These are phyloP conservation scores for Ardeotis arabs DNA, from an alignment of 2,113 vertebrate species.

Conservation along the genomic window DNA sequence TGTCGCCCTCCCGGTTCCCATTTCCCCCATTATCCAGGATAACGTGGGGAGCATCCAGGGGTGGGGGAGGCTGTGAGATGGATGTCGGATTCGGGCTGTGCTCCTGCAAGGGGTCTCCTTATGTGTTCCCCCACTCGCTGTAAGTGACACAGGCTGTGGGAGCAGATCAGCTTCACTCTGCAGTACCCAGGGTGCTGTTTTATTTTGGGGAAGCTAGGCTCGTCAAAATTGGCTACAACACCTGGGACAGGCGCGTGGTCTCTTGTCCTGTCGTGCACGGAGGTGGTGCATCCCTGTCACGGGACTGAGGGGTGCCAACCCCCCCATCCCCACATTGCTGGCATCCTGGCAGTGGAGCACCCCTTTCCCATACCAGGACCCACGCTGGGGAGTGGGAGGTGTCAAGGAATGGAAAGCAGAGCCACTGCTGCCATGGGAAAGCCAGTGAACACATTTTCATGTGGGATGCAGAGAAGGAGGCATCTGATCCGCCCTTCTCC, in stretches of 20 bases:
- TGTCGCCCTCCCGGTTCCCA: accelerated
- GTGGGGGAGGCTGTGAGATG: background rate
- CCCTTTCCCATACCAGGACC: background rate
- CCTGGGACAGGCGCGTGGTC: accelerated
- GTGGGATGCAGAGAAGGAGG: background rate
- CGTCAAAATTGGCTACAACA: background rate
- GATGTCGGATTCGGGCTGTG: background rate
- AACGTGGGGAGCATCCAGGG: accelerated
- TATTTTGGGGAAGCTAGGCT: background rate
- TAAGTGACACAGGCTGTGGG: background rate
- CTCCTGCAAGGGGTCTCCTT: accelerated
- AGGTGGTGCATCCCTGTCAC: background rate
- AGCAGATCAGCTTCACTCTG: background rate
- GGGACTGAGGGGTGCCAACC: background rate
- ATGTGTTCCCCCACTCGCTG: accelerated
- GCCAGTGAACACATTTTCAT: background rate
- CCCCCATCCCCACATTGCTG: no score
- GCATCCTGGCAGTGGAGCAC: accelerated
- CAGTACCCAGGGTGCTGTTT: background rate
- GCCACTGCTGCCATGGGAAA: background rate
- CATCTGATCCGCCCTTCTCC: background rate
- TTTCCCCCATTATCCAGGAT: background rate
- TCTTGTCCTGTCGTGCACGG: background rate
- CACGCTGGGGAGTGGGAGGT: accelerated
- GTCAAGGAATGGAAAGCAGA: background rate